Percentiles rank a stretch among this genome's conserved stretches.
These are phyloP conservation scores for Hypercompe scribonia DNA, from an alignment of 2,888 invertebrate species.

Conservation along the genomic window DNA sequence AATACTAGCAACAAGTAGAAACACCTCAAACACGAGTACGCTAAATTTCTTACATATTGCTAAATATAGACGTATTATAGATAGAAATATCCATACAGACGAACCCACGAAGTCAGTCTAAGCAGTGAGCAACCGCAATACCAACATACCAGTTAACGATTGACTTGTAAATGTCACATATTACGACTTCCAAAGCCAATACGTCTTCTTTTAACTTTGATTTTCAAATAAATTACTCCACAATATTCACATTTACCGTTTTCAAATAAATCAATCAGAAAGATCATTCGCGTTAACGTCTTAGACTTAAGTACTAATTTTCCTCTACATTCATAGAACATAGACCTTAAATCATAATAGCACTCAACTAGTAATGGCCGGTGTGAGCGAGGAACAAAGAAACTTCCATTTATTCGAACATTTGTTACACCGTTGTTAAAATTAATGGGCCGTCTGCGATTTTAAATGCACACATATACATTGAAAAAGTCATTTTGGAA, in stretches of 20 bases:
- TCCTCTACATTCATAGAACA: constrained; percentile 30
- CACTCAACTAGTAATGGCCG: constrained; percentile 45
- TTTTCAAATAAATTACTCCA: constrained; percentile 3
- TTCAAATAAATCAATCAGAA: constrained; percentile 29
- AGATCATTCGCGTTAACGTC: constrained; percentile 31
- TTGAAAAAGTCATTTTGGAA: background rate
- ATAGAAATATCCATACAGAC: background rate
- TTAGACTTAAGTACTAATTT: constrained; percentile 24
- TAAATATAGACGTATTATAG: background rate
- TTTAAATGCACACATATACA: background rate
- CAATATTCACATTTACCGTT: constrained; percentile 28
- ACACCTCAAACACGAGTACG: too few species aligned
- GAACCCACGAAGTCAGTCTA: background rate
- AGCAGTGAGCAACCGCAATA: background rate
- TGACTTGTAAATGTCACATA: too few species aligned
- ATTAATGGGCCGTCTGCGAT: constrained; percentile 25
- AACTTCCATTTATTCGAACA: constrained; percentile 49
- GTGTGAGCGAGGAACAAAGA: constrained; percentile 60
- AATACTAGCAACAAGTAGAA: too few species aligned
- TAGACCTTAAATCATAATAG: constrained; percentile 53
- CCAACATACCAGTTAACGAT: too few species aligned
- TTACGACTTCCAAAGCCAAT: background rate
- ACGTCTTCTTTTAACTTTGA: background rate
- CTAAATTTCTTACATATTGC: too few species aligned
- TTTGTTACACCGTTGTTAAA: constrained; percentile 53